phyloP scores from a whole-genome alignment of 2,113 vertebrate genomes.

The Neotoma lepida region DNA sequence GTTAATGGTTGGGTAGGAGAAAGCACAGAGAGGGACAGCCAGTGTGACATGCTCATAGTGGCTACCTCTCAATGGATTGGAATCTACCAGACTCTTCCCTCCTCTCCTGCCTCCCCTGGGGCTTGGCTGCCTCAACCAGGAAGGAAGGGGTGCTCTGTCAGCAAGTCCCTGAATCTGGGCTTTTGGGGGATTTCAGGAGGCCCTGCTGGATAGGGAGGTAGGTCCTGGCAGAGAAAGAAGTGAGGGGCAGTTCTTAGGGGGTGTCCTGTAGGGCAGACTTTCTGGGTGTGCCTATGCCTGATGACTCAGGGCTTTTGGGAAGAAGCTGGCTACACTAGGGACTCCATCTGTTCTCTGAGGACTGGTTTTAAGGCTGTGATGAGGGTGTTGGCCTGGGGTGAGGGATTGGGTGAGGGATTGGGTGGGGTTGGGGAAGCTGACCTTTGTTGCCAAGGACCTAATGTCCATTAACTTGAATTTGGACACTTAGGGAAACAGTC shows the following conservation, averaged over 20 bases:
- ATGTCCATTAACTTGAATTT: not conserved
- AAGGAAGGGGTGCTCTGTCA: not conserved
- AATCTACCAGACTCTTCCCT: not conserved
- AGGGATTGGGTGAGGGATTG: not conserved
- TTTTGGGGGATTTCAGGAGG: conserved; percentile 78
- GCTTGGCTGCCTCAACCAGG: not conserved
- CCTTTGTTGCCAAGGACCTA: not conserved
- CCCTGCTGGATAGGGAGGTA: conserved; percentile 11
- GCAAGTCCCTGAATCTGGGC: conserved; percentile 44
- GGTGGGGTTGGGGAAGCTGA: not conserved
- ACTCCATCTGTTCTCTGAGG: not conserved
- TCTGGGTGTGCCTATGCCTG: not conserved
- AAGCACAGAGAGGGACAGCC: not conserved
- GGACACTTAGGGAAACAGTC: not conserved
- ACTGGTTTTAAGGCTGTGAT: not conserved
- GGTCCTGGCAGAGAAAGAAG: conserved; percentile 9
- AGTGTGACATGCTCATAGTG: not conserved
- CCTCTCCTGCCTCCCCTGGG: not conserved
- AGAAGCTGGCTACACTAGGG: conserved; percentile 41
- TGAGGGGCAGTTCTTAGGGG: not conserved
- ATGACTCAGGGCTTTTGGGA: conserved; percentile 74
- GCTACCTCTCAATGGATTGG: not conserved
- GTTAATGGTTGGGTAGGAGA: not conserved
- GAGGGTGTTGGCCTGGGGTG: not conserved
- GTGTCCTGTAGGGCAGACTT: not conserved